Evolutionary conservation across 2,797 vertebrate species (phyloP), one percentile per base, ranked within the genome.

Genomic region (Spondyliosoma cantharus): DNA sequence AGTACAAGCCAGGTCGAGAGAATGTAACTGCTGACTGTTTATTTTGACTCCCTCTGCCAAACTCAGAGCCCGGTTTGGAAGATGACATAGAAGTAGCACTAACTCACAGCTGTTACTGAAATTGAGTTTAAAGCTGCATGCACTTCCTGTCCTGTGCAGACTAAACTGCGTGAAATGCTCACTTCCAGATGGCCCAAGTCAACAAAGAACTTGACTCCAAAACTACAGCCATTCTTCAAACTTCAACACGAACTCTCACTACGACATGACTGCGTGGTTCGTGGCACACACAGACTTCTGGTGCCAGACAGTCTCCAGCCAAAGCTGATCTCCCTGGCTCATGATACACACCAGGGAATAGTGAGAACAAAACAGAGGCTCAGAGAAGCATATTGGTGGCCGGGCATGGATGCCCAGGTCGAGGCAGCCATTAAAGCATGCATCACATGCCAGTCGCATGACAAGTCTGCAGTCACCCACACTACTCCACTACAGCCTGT

Each of bases 311-410:
- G 45, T 16, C 45, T 42, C 32, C 58, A 60, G 5, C 9, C 58
- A 60, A 20, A 37, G 11, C 9, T 43, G 20, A 43, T 43, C 32
- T 8, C 12, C 49, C 43, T 45, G 43, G 43, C 13, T 9, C 12
- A 45, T 45, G 43, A 13, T 3, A 45, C 43, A 12, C 59, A 62
- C 32, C 57, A 61, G 5, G 57, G 43, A 14, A 60, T 42, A 13
- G 46, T 60, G 5, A 54, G 22, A 14, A 56, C 53, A 25, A 25
- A 54, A 3, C 60, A 43, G 60, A 54, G 71, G 49, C 61, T 64
- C 42, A 74, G 61, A 58, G 52, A 57, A 46, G 24, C 14, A n/a
- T n/a, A 58, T 29, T 74, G 37, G 60, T 73, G 71, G 15, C 37
- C 6, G 0, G 8, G 61, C 46, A 50, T 52, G 48, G 48, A 32